These are phyloP conservation scores for Cottus gobio DNA, from an alignment of 2,113 vertebrate genomes.

Conservation along the genomic window DNA sequence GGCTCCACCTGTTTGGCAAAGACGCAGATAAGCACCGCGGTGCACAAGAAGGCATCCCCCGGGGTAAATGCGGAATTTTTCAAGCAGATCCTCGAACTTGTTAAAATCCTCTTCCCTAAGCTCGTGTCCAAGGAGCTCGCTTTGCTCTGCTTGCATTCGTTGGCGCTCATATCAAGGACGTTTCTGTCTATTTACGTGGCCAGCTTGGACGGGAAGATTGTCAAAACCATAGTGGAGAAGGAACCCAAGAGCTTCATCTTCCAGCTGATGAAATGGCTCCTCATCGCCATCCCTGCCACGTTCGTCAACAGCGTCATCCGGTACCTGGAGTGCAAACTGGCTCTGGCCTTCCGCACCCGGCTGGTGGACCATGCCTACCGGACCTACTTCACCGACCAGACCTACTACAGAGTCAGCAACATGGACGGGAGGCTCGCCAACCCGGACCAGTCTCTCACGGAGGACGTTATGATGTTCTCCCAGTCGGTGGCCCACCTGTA, in stretches of 20 bases:
- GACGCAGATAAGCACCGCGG: conserved; percentile 3
- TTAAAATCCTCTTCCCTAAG: conserved; percentile 91
- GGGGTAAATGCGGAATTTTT: conserved; percentile 91
- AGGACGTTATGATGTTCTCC: conserved; percentile 97
- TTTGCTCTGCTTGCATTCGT: conserved; percentile 92
- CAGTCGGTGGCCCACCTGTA: conserved; percentile 97
- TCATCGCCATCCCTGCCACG: conserved; percentile 96
- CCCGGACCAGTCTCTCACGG: conserved; percentile 97
- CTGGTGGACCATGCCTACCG: conserved; percentile 92
- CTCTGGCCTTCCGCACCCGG: conserved; percentile 95
- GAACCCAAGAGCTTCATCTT: conserved; percentile 88
- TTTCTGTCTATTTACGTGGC: conserved; percentile 98
- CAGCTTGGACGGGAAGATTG: conserved; percentile 94
- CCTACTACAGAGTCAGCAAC: conserved; percentile 95
- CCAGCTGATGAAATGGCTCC: conserved; percentile 94
- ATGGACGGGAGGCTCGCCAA: conserved; percentile 97
- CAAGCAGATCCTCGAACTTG: conserved; percentile 90
- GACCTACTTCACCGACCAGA: conserved; percentile 95
- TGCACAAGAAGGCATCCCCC: conserved; percentile 77
- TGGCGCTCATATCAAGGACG: conserved; percentile 95
- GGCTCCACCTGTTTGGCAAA: conserved; percentile 57
- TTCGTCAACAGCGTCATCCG: conserved; percentile 99
- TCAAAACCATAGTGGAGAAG: conserved; percentile 97
- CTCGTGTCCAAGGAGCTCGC: conserved; percentile 89
- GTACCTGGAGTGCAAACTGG: conserved; percentile 95